Base-by-base conservation (phyloP, 2,113 vertebrate species). In the Mionectes macconnelli region DNA sequence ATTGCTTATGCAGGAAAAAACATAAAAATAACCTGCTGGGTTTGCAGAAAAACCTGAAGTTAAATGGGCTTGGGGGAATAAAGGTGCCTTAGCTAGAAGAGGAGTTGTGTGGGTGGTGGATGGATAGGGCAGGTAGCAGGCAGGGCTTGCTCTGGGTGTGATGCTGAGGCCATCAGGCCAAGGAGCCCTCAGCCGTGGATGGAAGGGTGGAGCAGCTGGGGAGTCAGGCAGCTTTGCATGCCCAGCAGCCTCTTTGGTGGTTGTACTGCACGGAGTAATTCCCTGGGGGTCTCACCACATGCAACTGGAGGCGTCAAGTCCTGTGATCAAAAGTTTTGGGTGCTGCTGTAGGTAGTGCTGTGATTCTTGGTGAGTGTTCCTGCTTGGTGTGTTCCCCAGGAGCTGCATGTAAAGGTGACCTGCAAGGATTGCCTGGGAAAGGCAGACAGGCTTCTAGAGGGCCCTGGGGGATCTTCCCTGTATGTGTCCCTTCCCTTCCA, bases 401-500 rank as follows among this genome's bases (percentile, higher is more conserved):
- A 63, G 37, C 30, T 63, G 47, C 6, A 6, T 2, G 8, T 42
- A 44, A 47, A n/a, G n/a, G 24, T 22, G 4, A 5, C 47, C 55
- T 40, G 49, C 23, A 44, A 37, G 44, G 23, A 49, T 7, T 64
- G 20, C 39, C 47, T 79, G 74, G n/a, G 66, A 49, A 27, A 31
- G 25, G 59, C 57, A 88, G 16, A 7, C 56, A 63, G 31, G 35
- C 42, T 64, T 72, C 1, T 11, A 57, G 57, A n/a, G 3, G 56
- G 30, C 19, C 23, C 4, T 1, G 5, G 25, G 27, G 23, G 33
- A 33, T 57, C 33, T 74, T 44, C 10, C 5, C 20, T 31, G 6
- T 20, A 4, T 2, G 0, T 22, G 35, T 20, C 24, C 9, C 2
- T 55, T 35, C 49, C 20, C 56, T 56, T 69, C 19, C 2, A 2